These are phyloP conservation scores for Elymnias hypermnestra DNA, from an alignment of 1,140 invertebrate genomes.

Conservation along the genomic window DNA sequence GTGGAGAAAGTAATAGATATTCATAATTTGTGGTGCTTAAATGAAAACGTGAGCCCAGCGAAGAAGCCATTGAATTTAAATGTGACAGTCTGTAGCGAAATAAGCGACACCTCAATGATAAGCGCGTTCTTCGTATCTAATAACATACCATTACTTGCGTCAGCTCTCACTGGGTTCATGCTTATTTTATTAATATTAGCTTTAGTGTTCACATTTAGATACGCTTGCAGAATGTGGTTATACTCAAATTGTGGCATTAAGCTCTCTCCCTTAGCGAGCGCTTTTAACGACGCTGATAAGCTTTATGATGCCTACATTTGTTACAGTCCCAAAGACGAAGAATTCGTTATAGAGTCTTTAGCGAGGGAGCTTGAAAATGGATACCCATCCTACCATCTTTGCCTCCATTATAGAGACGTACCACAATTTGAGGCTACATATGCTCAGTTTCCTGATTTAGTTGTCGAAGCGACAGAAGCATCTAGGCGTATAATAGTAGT, in stretches of 20 bases:
- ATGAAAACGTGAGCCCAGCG: conserved; percentile 78
- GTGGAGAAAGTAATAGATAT: conserved; percentile 83
- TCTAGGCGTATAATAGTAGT: conserved; percentile 87
- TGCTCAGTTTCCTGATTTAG: conserved; percentile 83
- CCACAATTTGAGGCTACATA: conserved; percentile 87
- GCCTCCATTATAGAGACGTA: conserved; percentile 90
- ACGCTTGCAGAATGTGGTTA: conserved; percentile 89
- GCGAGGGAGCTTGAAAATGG: conserved; percentile 86
- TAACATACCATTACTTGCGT: conserved; percentile 84
- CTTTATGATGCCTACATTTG: conserved; percentile 93
- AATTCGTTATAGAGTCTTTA: conserved; percentile 89
- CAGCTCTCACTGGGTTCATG: conserved; percentile 84
- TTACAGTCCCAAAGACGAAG: conserved; percentile 92
- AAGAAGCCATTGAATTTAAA: conserved; percentile 81
- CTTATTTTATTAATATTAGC: conserved; percentile 83
- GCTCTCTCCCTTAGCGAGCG: conserved; percentile 83
- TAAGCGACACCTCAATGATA: conserved; percentile 80
- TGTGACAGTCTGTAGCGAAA: conserved; percentile 80
- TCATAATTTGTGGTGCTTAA: conserved; percentile 79
- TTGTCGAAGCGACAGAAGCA: conserved; percentile 91
- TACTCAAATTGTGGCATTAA: conserved; percentile 90
- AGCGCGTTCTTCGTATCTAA: conserved; percentile 84
- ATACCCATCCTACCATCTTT: conserved; percentile 84
- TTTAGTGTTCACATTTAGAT: conserved; percentile 87
- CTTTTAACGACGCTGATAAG: conserved; percentile 85